Evolutionary conservation across 2,113 vertebrate species (phyloP).

Genomic region (Aramus guarauna): DNA sequence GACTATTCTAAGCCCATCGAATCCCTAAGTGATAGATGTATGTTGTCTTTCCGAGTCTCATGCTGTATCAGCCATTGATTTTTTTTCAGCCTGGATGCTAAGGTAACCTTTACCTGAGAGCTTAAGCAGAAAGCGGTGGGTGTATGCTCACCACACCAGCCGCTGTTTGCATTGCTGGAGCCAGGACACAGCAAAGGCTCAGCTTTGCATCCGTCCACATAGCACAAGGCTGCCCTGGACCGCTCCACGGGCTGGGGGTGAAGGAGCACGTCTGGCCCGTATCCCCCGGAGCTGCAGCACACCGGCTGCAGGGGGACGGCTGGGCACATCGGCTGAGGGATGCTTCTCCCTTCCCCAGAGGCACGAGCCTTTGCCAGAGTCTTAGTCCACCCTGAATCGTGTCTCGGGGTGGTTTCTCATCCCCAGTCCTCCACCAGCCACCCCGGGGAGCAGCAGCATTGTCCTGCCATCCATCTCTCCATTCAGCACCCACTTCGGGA

Average conservation of each 20-base stretch:
- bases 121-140: slow-evolving; percentile 17
- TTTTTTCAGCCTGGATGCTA: slow-evolving; percentile 58
- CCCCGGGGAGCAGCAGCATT: neutral
- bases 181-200: neutral
- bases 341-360: neutral
- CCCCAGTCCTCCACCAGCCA: accelerated
- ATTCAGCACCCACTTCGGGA: neutral
- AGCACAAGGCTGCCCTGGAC: neutral
- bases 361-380: accelerated
- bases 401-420: accelerated
- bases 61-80: slow-evolving; percentile 67
- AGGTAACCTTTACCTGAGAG: slow-evolving; percentile 68
- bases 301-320: accelerated
- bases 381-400: accelerated
- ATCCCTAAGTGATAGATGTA: slow-evolving; percentile 71
- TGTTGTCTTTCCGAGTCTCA: slow-evolving; percentile 65
- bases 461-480: neutral
- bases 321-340: accelerated
- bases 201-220: accelerated
- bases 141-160: neutral
- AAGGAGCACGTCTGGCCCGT: accelerated
- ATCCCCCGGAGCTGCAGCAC: accelerated
- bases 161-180: slow-evolving; percentile 24
- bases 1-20: slow-evolving; percentile 70
- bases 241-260: neutral